Evolutionary conservation across 2,113 vertebrate genomes (phyloP).

Genomic region (Pogonocichla stellata): DNA sequence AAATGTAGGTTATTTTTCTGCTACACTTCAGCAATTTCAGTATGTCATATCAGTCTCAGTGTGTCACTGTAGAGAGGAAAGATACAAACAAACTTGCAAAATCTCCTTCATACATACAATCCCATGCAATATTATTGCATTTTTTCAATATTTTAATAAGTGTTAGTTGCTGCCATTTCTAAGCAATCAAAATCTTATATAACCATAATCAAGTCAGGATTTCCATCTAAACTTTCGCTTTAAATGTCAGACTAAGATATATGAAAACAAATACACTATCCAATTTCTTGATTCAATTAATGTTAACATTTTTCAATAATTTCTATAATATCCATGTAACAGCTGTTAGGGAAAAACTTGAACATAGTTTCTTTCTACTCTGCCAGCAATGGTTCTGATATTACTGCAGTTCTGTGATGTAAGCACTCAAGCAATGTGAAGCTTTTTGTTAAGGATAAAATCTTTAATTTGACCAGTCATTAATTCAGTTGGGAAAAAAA

Average conservation of each 20-base stretch:
- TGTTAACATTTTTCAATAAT: background rate
- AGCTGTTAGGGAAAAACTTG: background rate
- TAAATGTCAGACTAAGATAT: background rate
- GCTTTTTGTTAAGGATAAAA: background rate
- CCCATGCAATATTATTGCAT: background rate
- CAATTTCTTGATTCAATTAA: background rate
- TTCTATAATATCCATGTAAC: background rate
- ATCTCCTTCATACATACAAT: background rate
- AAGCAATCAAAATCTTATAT: background rate
- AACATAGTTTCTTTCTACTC: background rate
- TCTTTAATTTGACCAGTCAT: background rate
- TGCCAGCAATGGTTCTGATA: background rate
- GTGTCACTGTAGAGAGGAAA: conserved; percentile 56
- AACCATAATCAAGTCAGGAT: background rate
- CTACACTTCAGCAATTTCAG: conserved; percentile 57
- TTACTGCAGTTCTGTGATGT: background rate
- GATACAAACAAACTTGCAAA: background rate
- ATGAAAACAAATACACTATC: background rate
- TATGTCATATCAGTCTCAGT: conserved; percentile 23
- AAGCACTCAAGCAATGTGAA: background rate
- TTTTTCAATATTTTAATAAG: background rate
- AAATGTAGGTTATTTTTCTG: conserved; percentile 61
- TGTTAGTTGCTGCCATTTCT: background rate
- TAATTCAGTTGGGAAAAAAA: background rate
- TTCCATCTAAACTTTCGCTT: background rate